Conservation (phyloP, 1,140 invertebrate species). For the Drosophila dunni region DNA sequence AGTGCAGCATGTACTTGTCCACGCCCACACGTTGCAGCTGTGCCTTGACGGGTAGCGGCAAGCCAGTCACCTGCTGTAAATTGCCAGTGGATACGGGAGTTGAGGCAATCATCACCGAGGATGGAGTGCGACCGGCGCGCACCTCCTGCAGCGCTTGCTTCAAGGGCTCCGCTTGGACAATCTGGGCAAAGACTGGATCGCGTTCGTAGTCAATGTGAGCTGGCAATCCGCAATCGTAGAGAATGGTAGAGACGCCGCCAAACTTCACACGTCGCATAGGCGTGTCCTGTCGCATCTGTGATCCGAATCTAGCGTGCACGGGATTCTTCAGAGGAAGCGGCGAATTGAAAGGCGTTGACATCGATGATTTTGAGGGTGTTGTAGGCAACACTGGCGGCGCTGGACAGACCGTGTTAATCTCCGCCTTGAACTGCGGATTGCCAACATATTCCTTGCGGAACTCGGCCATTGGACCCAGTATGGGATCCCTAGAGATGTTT, state of each 20-base stretch:
- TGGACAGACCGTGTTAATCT: conserved; percentile 66
- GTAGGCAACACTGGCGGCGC: conserved; percentile 18
- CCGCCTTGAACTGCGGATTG: conserved; percentile 86
- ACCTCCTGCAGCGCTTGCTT: conserved; percentile 65
- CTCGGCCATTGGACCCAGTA: conserved; percentile 86
- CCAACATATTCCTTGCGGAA: conserved; percentile 86
- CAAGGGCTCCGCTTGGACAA: conserved; percentile 71
- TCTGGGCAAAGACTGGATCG: conserved; percentile 78
- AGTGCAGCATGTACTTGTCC: conserved; percentile 86
- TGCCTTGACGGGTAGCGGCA: conserved; percentile 85
- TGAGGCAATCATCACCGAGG: conserved; percentile 59
- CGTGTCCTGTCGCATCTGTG: conserved; percentile 78
- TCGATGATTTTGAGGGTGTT: conserved; percentile 54
- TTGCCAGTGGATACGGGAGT: conserved; percentile 46
- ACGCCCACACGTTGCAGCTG: conserved; percentile 86
- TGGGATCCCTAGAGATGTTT: conserved; percentile 85
- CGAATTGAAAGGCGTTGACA: conserved; percentile 67
- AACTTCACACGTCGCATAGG: conserved; percentile 80
- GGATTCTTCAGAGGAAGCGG: conserved; percentile 74
- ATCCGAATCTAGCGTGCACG: conserved; percentile 60
- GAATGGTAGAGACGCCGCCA: conserved; percentile 69
- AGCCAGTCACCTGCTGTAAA: conserved; percentile 69
- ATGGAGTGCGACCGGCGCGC: conserved; percentile 41
- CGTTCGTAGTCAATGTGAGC: conserved; percentile 76
- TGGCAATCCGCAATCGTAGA: conserved; percentile 73